Base-by-base conservation (phyloP, 2,797 vertebrate genomes). In the Babyrousa celebensis region DNA sequence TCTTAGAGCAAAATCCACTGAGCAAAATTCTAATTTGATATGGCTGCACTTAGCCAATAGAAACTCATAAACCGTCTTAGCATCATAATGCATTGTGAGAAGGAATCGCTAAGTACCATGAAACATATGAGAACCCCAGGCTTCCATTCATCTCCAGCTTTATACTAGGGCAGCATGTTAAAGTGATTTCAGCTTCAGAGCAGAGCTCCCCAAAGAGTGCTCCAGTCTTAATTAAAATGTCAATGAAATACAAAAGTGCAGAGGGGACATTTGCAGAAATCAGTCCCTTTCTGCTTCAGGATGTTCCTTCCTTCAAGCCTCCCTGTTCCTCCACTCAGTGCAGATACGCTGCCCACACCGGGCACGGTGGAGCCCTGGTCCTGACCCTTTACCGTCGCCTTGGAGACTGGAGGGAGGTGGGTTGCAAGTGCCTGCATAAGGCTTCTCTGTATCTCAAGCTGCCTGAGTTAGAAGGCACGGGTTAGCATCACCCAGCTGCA, bases 101-200 rank as follows among this genome's bases (percentile, higher is more conserved):
- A 98, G 97, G 98, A 98, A 97, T 98, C 86, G 70, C 98, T 98
- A 98, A 98, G 98, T 97, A 98, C 98, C 98, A 97, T 97, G 98
- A 98, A 98, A 98, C 98, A 97, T 97, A 97, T 96, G 98, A 98
- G 98, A 98, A 98, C 87, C 98, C 98, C 97, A 97, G 97, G 98
- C 98, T 98, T 98, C 97, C 97, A 98, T 98, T 98, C 98, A 98
- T 98, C 98, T 97, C 98, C 95, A 97, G 98, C 97, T 98, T 97
- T 98, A 96, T 97, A 95, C 97, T 91, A 97, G 97, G 97, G 98
- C 97, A 98, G 98, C 98, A 98, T 99, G 98, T 98, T 98, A 98
- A 98, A 99, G 98, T 98, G 98, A 98, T 98, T 98, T 98, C 98
- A 97, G 97, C 98, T 98, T 98, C 98, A 98, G 98, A 98, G 98